phyloP scores from a whole-genome alignment of 2,888 invertebrate species.

The Trichopria drosophilae region DNA sequence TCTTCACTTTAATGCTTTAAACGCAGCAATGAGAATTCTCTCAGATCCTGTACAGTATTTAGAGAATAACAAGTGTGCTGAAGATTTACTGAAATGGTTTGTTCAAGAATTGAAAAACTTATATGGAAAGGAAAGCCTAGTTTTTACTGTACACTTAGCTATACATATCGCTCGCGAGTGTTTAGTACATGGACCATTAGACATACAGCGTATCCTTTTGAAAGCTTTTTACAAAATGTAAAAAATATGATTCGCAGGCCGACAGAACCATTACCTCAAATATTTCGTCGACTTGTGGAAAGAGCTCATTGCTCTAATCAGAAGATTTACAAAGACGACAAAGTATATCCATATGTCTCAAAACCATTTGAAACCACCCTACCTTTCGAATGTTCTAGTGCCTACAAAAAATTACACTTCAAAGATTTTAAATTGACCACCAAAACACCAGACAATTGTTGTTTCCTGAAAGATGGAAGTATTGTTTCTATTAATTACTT shows the following conservation, averaged over 20 bases:
- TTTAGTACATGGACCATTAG: conserved; percentile 31
- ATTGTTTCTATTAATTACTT: conserved; percentile 6
- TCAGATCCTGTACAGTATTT: conserved; percentile 22
- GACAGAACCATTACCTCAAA: conserved; percentile 8
- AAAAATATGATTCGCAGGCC: conserved; percentile 15
- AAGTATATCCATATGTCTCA: conserved; percentile 18
- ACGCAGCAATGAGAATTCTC: conserved; percentile 31
- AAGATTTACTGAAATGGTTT: conserved; percentile 33
- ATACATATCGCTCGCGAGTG: conserved; percentile 34
- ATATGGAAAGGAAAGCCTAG: conserved; percentile 30
- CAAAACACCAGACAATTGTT: conserved; percentile 22
- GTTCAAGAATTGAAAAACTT: conserved; percentile 26
- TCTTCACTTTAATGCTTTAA: conserved; percentile 32
- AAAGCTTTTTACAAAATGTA: conserved; percentile 32
- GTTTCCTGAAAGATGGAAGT: conserved; percentile 13
- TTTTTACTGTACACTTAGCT: conserved; percentile 36
- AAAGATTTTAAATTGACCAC: conserved; percentile 11
- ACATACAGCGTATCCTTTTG: conserved; percentile 34
- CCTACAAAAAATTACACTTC: conserved; percentile 13
- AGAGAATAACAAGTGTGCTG: conserved; percentile 26
- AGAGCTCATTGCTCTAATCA: neutral
- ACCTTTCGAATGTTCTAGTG: neutral
- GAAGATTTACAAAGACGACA: neutral
- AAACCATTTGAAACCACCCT: neutral
- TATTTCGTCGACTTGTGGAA: conserved; percentile 11